phyloP scores from a whole-genome alignment of 2,797 vertebrate species.

The Sparidentex hasta region DNA sequence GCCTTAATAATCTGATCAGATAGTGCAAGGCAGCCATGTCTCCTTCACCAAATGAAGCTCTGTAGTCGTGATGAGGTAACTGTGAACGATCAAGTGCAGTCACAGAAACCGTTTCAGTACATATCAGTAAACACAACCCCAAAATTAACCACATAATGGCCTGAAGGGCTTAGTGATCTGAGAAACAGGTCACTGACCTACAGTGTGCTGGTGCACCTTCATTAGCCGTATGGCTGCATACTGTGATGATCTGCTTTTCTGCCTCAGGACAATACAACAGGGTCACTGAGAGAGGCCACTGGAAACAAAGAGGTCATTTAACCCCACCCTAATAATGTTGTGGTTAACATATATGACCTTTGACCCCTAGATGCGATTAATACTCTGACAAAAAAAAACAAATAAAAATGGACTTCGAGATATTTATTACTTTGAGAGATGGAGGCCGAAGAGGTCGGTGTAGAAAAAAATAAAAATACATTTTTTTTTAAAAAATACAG shows the following conservation, averaged over 20 bases:
- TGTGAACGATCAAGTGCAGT: constrained; percentile 30
- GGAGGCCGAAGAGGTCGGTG: no score
- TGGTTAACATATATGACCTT: constrained; percentile 1
- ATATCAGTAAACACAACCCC: constrained; percentile 40
- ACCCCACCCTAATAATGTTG: not conserved
- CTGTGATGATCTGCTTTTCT: constrained; percentile 36
- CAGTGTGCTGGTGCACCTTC: constrained; percentile 37
- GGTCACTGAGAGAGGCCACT: constrained; percentile 46
- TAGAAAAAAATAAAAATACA: no score
- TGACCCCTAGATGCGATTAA: not conserved
- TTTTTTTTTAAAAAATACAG: no score
- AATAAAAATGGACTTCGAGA: not conserved
- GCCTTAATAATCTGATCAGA: constrained; percentile 67
- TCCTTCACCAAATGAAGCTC: constrained; percentile 35
- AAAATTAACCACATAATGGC: constrained; percentile 45
- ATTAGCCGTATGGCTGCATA: constrained; percentile 34
- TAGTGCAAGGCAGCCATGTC: constrained; percentile 53
- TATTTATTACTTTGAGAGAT: no score
- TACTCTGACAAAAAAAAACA: not conserved
- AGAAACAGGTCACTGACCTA: constrained; percentile 44
- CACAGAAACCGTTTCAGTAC: constrained; percentile 29
- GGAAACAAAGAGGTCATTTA: constrained; percentile 9
- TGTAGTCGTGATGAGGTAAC: constrained; percentile 28
- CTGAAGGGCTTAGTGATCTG: constrained; percentile 43
- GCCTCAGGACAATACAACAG: constrained; percentile 31